These are phyloP conservation scores for Melipona beecheii DNA, from an alignment of 2,888 invertebrate genomes.

Conservation along the genomic window DNA sequence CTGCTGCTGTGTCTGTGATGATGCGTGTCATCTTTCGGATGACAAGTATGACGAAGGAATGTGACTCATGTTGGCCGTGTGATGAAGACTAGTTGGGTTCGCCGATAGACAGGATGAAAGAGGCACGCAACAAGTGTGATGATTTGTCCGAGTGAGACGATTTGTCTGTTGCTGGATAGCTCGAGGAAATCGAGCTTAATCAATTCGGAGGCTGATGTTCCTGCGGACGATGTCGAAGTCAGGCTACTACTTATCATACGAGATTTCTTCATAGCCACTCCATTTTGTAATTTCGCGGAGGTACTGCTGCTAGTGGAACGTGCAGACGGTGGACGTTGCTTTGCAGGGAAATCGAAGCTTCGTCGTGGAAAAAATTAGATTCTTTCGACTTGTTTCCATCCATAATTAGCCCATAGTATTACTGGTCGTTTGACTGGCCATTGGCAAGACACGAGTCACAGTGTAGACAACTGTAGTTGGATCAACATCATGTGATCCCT, in stretches of 20 bases:
- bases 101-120: too few relatives aligned
- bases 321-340: constrained; percentile 68
- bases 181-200: too few relatives aligned
- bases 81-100: too few relatives aligned
- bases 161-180: too few relatives aligned
- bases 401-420: constrained; percentile 40
- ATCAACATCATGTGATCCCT: too few relatives aligned
- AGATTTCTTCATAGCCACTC: constrained; percentile 63
- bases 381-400: constrained; percentile 48
- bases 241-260: constrained; percentile 73
- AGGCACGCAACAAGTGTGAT: too few relatives aligned
- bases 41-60: too few relatives aligned
- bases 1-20: constrained; percentile 66
- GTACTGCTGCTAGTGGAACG: constrained; percentile 53
- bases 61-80: too few relatives aligned
- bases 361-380: constrained; percentile 55
- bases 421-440: constrained; percentile 51
- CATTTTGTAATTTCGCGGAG: constrained; percentile 59
- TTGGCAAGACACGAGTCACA: constrained; percentile 86
- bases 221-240: constrained; percentile 72
- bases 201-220: constrained; percentile 33
- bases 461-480: constrained; percentile 89
- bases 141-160: too few relatives aligned
- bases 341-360: constrained; percentile 62
- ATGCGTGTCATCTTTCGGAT: too few relatives aligned